Conservation (phyloP, 2,113 vertebrate genomes). For the Orthonyx spaldingii region DNA sequence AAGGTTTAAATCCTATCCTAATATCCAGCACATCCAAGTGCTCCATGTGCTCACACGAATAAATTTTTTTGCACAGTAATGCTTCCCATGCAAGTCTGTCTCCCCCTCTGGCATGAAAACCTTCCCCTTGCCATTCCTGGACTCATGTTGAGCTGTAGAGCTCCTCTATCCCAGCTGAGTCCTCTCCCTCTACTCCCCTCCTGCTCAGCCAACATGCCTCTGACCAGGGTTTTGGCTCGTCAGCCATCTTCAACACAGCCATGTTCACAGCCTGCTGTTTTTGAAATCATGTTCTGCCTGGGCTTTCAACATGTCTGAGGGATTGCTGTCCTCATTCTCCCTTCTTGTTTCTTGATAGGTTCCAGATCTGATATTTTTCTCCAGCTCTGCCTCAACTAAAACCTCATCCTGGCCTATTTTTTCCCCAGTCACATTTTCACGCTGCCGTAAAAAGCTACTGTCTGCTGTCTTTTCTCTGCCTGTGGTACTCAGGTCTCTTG, state of each 20-base stretch:
- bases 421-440: not conserved
- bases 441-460: not conserved
- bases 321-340: not conserved
- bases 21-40: not conserved
- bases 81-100: not conserved
- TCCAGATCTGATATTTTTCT: slow-evolving; percentile 6
- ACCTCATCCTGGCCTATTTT: not conserved
- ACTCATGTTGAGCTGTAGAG: not conserved
- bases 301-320: slow-evolving; percentile 29
- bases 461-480: not conserved
- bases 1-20: not conserved
- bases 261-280: slow-evolving; percentile 28
- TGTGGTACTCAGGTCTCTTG: not conserved
- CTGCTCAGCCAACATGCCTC: not conserved
- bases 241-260: not conserved
- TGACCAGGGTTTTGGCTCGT: not conserved
- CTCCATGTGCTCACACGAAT: not conserved
- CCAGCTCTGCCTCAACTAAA: not conserved
- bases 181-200: not conserved
- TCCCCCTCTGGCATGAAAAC: not conserved
- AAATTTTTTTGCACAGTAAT: not conserved
- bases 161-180: not conserved
- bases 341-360: not conserved
- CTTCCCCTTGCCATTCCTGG: not conserved
- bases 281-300: not conserved